Evolutionary conservation across 2,797 vertebrate species (phyloP), one percentile per base, ranked within the genome.

Genomic region (Mastacembelus armatus): DNA sequence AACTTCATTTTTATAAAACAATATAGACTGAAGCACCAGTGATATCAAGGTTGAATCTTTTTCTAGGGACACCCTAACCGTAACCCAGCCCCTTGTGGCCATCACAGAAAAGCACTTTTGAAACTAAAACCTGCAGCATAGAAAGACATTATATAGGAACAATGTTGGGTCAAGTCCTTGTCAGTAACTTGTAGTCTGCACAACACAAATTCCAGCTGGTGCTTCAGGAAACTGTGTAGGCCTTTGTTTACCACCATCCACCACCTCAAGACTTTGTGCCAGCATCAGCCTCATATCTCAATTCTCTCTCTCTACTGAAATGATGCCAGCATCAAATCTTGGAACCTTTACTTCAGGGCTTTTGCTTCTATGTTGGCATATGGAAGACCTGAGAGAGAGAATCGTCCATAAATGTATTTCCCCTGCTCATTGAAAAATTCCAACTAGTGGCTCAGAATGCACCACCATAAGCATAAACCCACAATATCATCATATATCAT

Each of bases 311-410:
- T 47, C 19, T 32, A 7, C 47, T 78, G 67, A 71, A 71, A 69
- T 49, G 39, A 74, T 74, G 66, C 66, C 66, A 74, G 45, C 26
- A 59, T 50, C 42, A 58, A 16, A 62, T 33, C 52, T 61, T 45
- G 54, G 73, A 61, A 74, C 43, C 18, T 30, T 72, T 51, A 30
- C 68, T 67, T 43, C 48, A 48, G 54, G 55, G 65, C 36, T 64
- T 77, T 74, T 56, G 47, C 65, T 75, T 70, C 50, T 50, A 4
- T 49, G 48, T 54, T 55, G 49, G 33, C 0, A 9, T 38, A 68
- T 79, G 59, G 75, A 76, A 77, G 62, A 66, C 68, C 51, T 18
- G 4, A 62, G 47, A 65, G 47, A 65, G 64, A 74, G 39, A 74
- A 65, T 33, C 7, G 52, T 45, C 52, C 64, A 66, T 74, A 72